These are phyloP conservation scores for Ceyx cyanopectus DNA, from an alignment of 2,113 vertebrate genomes.

Conservation along the genomic window DNA sequence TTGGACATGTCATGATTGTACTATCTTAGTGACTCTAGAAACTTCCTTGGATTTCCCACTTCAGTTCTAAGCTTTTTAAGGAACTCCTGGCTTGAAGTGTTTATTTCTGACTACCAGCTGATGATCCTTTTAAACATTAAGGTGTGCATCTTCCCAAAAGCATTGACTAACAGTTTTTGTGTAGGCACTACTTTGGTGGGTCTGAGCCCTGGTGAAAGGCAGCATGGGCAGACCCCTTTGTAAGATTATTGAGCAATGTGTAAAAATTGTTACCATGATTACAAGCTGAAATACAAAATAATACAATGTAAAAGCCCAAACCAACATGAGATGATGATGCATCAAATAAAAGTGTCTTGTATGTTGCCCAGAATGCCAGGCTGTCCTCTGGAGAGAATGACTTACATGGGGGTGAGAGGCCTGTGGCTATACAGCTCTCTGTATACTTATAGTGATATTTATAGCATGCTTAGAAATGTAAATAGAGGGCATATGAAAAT, in stretches of 20 bases:
- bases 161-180: background rate
- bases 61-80: background rate
- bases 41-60: background rate
- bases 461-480: slow-evolving; percentile 54
- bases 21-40: background rate
- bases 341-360: background rate
- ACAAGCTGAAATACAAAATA: background rate
- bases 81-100: background rate
- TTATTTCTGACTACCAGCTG: background rate
- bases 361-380: background rate
- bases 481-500: slow-evolving; percentile 45
- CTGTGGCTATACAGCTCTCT: background rate
- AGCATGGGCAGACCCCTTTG: background rate
- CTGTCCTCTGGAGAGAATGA: slow-evolving; percentile 13
- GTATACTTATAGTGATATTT: slow-evolving; percentile 8
- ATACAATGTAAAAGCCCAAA: background rate
- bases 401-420: background rate
- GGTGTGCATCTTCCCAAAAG: background rate
- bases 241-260: background rate
- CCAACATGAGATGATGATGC: background rate
- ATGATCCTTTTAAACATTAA: background rate
- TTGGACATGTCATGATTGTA: background rate
- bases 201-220: background rate
- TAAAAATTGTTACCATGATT: background rate
- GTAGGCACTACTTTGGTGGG: background rate